Evolutionary conservation across 2,888 invertebrate species (phyloP).

Genomic region (Anaspis maculata): DNA sequence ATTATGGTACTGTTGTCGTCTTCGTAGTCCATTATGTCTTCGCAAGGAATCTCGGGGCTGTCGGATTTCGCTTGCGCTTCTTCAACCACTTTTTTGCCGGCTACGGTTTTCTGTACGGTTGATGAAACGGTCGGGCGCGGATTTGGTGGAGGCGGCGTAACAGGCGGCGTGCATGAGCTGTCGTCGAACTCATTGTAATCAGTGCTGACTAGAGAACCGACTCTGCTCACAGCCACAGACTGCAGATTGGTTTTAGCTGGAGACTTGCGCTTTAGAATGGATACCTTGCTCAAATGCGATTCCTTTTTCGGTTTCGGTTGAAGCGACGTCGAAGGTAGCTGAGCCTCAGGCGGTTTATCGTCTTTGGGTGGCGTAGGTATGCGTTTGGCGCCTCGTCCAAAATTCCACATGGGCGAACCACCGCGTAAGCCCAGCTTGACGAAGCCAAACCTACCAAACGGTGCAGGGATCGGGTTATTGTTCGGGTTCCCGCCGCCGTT

Average conservation of each 20-base stretch:
- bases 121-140: background rate
- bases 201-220: slow-evolving; percentile 47
- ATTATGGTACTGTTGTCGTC: slow-evolving; percentile 52
- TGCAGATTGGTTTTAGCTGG: slow-evolving; percentile 35
- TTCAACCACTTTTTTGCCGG: slow-evolving; percentile 25
- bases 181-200: slow-evolving; percentile 53
- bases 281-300: slow-evolving; percentile 47
- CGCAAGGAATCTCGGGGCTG: slow-evolving; percentile 35
- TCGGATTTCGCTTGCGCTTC: slow-evolving; percentile 28
- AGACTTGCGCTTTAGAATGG: slow-evolving; percentile 51
- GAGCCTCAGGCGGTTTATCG: slow-evolving; percentile 2
- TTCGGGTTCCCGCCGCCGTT: slow-evolving; percentile 45
- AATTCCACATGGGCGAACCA: slow-evolving; percentile 59
- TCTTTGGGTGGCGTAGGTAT: slow-evolving; percentile 27
- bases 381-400: slow-evolving; percentile 39
- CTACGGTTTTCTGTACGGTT: slow-evolving; percentile 21
- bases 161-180: slow-evolving; percentile 50
- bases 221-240: slow-evolving; percentile 37
- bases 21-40: slow-evolving; percentile 51
- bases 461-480: slow-evolving; percentile 52
- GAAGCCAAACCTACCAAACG: slow-evolving; percentile 51
- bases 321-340: too few species aligned
- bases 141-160: slow-evolving; percentile 41
- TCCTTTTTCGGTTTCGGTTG: slow-evolving; percentile 42
- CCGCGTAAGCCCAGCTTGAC: slow-evolving; percentile 55